Base-by-base conservation (phyloP, 2,888 invertebrate genomes). In the Pseudanteris insignis region DNA sequence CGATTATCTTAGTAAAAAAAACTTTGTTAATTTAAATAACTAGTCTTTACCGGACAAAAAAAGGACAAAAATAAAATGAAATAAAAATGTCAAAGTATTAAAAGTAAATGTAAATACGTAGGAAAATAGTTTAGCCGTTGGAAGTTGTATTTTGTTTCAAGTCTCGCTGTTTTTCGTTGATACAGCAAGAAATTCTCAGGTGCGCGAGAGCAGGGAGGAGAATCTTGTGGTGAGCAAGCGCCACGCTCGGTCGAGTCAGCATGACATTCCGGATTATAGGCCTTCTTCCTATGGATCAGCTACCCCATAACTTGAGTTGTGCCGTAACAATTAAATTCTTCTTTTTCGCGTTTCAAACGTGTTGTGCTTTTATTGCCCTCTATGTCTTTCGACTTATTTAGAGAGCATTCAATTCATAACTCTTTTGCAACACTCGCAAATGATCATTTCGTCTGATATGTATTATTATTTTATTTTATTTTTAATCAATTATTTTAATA, bases 191-290 rank as follows among this genome's bases (percentile, higher is more conserved):
- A 68, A 70, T 70, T 71, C 72, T 67, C 69, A 70, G 67, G 70
- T 67, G 69, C 60, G 47, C 68, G 48, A 61, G 50, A 61, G 47
- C 53, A 29, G 46, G 51, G 61, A 51, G 61, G 62, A 53, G 62
- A 57, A 62, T 62, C 62, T 59, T 65, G 55, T 55, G 51, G 51
- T 48, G 46, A 67, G 65, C 67, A 67, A 68, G 67, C 70, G 72
- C 73, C 70, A 73, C 70, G 73, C 72, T 72, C 67, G 67, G 70
- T 69, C 70, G 70, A 71, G 64, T 69, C 67, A 57, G 70, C 71
- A 70, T 70, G 71, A 73, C 71, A 72, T 70, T 73, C 72, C 72
- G 67, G 71, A 73, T 73, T 73, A 73, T 62, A 69, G 68, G 67
- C 64, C 67, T 64, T 68, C 67, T 68, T 68, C 67, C 67, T 64